These are phyloP conservation scores for Hirtodrosophila histrioides DNA, from an alignment of 2,888 invertebrate species.

Conservation along the genomic window DNA sequence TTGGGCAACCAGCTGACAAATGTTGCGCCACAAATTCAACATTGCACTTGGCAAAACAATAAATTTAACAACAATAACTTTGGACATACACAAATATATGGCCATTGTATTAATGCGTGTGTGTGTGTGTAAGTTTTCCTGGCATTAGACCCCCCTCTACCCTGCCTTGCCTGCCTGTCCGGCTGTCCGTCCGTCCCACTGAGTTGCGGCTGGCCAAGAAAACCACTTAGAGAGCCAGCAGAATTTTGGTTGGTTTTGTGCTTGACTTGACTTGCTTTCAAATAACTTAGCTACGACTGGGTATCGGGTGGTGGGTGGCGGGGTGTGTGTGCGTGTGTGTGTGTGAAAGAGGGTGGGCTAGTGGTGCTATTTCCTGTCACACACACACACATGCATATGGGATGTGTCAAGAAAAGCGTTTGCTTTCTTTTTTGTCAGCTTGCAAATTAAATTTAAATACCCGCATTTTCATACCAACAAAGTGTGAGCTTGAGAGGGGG, in stretches of 20 bases:
- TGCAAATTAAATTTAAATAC: conserved; percentile 77
- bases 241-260: conserved; percentile 65
- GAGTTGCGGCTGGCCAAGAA: conserved; percentile 43
- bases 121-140: conserved; percentile 14
- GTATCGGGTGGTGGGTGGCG: neutral
- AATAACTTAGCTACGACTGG: conserved; percentile 39
- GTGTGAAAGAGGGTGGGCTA: conserved; percentile 4
- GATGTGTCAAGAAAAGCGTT: conserved; percentile 66
- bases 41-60: conserved; percentile 37
- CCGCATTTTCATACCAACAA: conserved; percentile 47
- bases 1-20: conserved; percentile 40
- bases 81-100: conserved; percentile 38
- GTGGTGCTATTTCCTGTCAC: conserved; percentile 49
- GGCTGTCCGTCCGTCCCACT: neutral
- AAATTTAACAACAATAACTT: conserved; percentile 4
- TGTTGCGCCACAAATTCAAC: conserved; percentile 40
- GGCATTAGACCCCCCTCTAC: no score
- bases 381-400: conserved; percentile 36
- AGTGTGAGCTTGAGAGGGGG: neutral
- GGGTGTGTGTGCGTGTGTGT: neutral
- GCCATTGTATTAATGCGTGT: neutral
- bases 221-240: conserved; percentile 59
- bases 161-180: no score
- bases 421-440: conserved; percentile 76
- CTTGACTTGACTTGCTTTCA: conserved; percentile 72